Evolutionary conservation across 2,797 vertebrate species (phyloP), one percentile per base, ranked within the genome.

Genomic region (Macropodus opercularis): DNA sequence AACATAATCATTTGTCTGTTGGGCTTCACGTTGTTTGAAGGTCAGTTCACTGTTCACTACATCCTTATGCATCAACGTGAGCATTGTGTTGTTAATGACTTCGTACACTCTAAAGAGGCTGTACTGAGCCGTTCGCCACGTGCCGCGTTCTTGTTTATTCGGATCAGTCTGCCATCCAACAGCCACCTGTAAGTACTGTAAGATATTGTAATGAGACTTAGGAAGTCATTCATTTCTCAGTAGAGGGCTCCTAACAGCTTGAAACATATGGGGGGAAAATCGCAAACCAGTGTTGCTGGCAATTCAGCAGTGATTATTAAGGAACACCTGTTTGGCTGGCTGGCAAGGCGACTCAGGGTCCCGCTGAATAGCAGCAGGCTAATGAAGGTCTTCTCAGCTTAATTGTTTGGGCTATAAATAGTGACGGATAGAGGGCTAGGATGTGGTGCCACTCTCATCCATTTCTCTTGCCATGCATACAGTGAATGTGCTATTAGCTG

Each of bases 331-430:
- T 92, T 92, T 91, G 77, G 83, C 83, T 89, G 79, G 81, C 89
- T 91, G 87, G 89, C 88, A 87, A 85, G 84, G 88, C 79, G 58
- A 89, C 87, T 83, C 81, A 24, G 82, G 90, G 89, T 92, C 89
- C 83, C 59, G 83, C 84, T 86, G 81, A 91, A 91, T 87, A 89
- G 86, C 85, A 90, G 88, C 77, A 71, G 90, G 91, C 88, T 93
- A 94, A 93, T 94, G 89, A 93, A 91, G 91, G 91, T 90, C 88
- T 90, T 77, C 79, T 89, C 85, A 77, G 90, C 85, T 86, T 93
- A 93, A 93, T 93, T 92, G 91, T 91, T 87, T 84, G 80, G 84
- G 85, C 90, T 93, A 92, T 92, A 92, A 92, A 92, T 92, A 92
- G 91, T 81, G 81, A 85, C 40, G 31, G 77, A 84, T 73, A 81